These are phyloP conservation scores for Autographa pulchrina DNA, from an alignment of 2,888 invertebrate species.

Conservation along the genomic window DNA sequence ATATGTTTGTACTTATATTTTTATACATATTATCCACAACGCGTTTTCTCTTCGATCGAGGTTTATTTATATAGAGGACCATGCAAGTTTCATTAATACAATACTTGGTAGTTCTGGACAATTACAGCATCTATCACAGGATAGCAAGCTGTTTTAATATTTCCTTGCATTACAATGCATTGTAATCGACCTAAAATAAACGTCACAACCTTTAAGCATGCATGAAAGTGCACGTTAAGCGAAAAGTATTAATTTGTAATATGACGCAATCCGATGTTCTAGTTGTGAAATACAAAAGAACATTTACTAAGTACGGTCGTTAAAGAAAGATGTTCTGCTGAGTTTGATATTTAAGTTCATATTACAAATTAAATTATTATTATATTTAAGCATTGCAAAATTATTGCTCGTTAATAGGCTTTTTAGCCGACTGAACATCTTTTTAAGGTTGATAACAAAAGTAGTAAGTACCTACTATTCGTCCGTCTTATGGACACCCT, in stretches of 20 bases:
- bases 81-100: constrained; percentile 15
- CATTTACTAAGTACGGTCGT: not conserved
- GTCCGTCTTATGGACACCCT: not conserved
- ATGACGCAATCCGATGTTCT: constrained; percentile 1
- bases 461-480: not conserved
- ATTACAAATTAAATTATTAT: not conserved
- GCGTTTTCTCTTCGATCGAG: constrained; percentile 3
- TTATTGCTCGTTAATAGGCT: not conserved
- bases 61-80: constrained; percentile 6
- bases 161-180: not conserved
- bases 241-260: not conserved
- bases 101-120: not conserved
- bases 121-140: not conserved
- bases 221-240: not conserved
- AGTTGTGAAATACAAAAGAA: not conserved
- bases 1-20: constrained; percentile 42
- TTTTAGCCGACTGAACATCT: not conserved
- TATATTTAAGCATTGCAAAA: not conserved
- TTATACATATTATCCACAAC: constrained; percentile 19
- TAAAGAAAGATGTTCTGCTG: not conserved
- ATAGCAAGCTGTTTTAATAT: not conserved
- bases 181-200: constrained; percentile 12
- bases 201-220: constrained; percentile 23
- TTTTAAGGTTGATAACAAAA: not conserved
- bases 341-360: not conserved